Conservation (phyloP, 2,113 vertebrate genomes). For the Rhinolophus sinicus region DNA sequence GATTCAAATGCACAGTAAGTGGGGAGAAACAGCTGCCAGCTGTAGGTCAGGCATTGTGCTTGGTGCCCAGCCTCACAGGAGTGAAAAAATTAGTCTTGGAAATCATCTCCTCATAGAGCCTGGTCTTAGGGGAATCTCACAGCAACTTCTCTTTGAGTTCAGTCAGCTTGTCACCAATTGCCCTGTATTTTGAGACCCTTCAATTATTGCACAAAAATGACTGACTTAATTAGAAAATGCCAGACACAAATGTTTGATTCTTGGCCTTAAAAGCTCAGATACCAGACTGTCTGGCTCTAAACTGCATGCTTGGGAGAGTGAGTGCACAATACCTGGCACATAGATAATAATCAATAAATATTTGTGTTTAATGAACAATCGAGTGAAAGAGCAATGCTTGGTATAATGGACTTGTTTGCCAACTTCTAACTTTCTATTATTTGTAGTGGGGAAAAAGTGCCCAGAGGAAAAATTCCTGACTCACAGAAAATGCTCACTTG, state of each 20-base stretch:
- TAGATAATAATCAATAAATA: not conserved
- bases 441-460: not conserved
- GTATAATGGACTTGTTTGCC: constrained; percentile 55
- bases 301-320: not conserved
- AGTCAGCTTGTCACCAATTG: not conserved
- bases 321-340: constrained; percentile 40
- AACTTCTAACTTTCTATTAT: constrained; percentile 48
- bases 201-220: not conserved
- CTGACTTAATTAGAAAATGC: constrained; percentile 66
- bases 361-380: constrained; percentile 27
- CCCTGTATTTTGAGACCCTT: not conserved
- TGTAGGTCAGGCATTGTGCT: not conserved
- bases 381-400: constrained; percentile 57
- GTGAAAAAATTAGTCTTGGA: not conserved
- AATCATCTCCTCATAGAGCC: not conserved
- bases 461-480: constrained; percentile 48
- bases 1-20: not conserved
- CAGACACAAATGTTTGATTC: constrained; percentile 51
- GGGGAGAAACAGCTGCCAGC: not conserved
- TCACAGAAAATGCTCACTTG: constrained; percentile 50
- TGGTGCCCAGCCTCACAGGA: not conserved
- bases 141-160: not conserved
- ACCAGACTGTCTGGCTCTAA: constrained; percentile 69
- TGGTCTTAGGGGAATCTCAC: not conserved
- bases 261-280: constrained; percentile 67